Evolutionary conservation across 2,888 invertebrate genomes (phyloP).

Genomic region (Eledona agricola): DNA sequence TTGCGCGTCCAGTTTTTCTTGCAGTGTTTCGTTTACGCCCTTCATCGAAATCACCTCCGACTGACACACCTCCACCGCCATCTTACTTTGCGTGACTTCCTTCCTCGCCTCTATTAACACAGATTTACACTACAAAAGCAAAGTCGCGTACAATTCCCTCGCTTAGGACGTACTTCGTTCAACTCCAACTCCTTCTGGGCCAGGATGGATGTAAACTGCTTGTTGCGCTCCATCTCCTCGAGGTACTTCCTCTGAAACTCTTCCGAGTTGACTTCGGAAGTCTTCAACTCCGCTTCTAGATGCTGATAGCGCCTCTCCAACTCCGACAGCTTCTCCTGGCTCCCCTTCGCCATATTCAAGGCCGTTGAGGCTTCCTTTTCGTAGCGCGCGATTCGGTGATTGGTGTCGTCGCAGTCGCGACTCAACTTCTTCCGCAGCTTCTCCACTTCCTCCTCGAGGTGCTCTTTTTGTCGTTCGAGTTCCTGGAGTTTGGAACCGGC

Average conservation of each 20-base stretch:
- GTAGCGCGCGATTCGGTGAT: conserved; percentile 66
- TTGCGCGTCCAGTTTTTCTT: conserved; percentile 49
- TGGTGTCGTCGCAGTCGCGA: conserved; percentile 51
- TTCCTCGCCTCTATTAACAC: conserved; percentile 52
- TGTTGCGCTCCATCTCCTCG: conserved; percentile 59
- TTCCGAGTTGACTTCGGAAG: conserved; percentile 42
- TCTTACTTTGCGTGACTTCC: conserved; percentile 61
- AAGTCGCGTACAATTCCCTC: conserved; percentile 4
- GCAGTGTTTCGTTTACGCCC: conserved; percentile 49
- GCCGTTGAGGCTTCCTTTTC: conserved; percentile 79
- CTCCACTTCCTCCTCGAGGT: conserved; percentile 50
- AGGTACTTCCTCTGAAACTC: conserved; percentile 45
- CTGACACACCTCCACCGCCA: conserved; percentile 65
- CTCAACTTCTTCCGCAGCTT: conserved; percentile 47
- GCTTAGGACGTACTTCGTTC: conserved; percentile 65
- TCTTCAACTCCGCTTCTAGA: conserved; percentile 61
- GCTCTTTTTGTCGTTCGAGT: conserved; percentile 54
- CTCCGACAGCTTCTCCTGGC: conserved; percentile 71
- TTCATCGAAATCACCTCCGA: conserved; percentile 57
- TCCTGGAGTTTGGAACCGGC: conserved; percentile 56
- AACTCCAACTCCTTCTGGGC: conserved; percentile 67
- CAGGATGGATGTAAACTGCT: conserved; percentile 69
- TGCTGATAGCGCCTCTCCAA: conserved; percentile 65
- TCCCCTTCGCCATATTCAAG: conserved; percentile 72
- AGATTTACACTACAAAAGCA: conserved; percentile 53